Conservation (phyloP, 2,888 invertebrate species). For the Heliconius hortense region DNA sequence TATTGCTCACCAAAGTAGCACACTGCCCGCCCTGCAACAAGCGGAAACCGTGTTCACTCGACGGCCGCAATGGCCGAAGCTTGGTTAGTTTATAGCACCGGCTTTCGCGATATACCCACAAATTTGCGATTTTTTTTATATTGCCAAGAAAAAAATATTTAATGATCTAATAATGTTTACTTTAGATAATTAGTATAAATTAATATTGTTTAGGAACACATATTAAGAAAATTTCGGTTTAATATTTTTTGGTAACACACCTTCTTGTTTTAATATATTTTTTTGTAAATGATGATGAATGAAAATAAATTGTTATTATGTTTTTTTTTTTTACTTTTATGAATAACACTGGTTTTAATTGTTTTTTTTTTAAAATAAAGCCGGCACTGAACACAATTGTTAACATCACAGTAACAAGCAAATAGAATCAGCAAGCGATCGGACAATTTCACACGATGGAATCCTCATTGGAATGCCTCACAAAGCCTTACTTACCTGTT, state of each 20-base stretch:
- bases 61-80: conserved; percentile 47
- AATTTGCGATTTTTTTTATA: background rate
- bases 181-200: background rate
- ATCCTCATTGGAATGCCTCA: conserved; percentile 25
- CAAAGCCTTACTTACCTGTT: conserved; percentile 39
- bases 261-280: no score
- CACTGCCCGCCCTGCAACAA: conserved; percentile 93
- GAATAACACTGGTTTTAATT: background rate
- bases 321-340: no score
- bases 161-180: background rate
- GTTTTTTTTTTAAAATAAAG: conserved; percentile 2
- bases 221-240: background rate
- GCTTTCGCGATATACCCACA: conserved; percentile 3
- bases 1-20: conserved; percentile 97
- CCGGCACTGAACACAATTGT: conserved; percentile 20
- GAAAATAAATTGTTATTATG: no score
- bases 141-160: background rate
- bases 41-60: conserved; percentile 69
- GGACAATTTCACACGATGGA: conserved; percentile 26
- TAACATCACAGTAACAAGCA: conserved; percentile 26
- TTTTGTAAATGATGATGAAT: no score
- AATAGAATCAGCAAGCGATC: conserved; percentile 28
- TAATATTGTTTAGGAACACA: background rate
- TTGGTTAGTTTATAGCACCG: conserved; percentile 37
- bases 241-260: background rate